Percentiles rank a stretch among this genome's conserved stretches.
Evolutionary conservation across 2,888 invertebrate species (phyloP).

Genomic region (Chaitophorus viminalis): DNA sequence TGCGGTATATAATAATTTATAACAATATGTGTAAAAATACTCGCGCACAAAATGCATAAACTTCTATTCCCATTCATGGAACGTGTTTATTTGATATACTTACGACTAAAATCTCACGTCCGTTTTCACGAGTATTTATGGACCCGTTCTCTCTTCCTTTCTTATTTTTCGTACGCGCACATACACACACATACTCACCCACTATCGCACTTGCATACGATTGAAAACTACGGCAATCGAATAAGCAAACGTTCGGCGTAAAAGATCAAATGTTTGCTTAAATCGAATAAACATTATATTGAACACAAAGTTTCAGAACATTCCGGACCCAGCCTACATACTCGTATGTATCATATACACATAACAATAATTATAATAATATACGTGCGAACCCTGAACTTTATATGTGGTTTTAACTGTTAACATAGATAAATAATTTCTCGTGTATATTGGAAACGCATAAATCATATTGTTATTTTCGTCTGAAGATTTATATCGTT

Average conservation of each 20-base stretch:
- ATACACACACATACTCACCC: not conserved
- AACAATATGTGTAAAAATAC: not conserved
- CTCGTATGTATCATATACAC: not conserved
- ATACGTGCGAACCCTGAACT: not conserved
- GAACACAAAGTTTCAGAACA: constrained; percentile 27
- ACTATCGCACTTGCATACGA: not conserved
- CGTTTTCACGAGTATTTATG: not conserved
- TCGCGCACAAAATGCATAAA: not conserved
- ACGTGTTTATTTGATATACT: not conserved
- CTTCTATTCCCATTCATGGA: not conserved
- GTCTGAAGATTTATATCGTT: not conserved
- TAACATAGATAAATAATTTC: constrained; percentile 6
- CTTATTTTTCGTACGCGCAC: not conserved
- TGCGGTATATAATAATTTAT: not conserved
- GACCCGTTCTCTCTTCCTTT: not conserved
- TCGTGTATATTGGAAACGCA: constrained; percentile 1
- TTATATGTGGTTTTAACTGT: constrained; percentile 1
- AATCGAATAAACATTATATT: constrained; percentile 30
- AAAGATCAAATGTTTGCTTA: constrained; percentile 33
- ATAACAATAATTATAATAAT: constrained; percentile 26
- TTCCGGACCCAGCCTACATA: not conserved
- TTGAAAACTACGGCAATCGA: constrained; percentile 24
- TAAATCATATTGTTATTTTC: constrained; percentile 33
- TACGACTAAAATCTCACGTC: constrained; percentile 1
- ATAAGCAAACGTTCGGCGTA: not conserved